Conservation (phyloP, 2,113 vertebrate species). For the Ancistrus triradiatus region DNA sequence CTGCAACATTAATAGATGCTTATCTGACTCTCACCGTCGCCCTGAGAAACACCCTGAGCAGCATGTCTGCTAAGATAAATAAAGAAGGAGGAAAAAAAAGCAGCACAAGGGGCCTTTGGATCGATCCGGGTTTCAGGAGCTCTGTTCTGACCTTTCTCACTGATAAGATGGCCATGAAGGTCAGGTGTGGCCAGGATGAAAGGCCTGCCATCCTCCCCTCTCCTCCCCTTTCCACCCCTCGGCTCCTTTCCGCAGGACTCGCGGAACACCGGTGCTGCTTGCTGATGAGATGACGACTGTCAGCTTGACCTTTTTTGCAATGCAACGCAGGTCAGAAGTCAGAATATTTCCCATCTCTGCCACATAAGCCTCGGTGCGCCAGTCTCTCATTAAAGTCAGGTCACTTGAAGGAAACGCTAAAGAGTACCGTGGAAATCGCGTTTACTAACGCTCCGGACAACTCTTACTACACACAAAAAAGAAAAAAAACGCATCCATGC, state of each 20-base stretch:
- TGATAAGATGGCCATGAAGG: constrained; percentile 72
- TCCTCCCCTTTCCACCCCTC: constrained; percentile 19
- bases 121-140: constrained; percentile 70
- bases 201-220: constrained; percentile 15
- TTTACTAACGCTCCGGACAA: constrained; percentile 32
- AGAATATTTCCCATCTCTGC: constrained; percentile 50
- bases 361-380: constrained; percentile 52
- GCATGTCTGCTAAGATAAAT: constrained; percentile 73
- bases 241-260: constrained; percentile 46
- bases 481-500: not conserved
- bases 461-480: constrained; percentile 20
- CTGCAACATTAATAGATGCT: constrained; percentile 75
- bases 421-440: constrained; percentile 60
- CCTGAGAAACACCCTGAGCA: constrained; percentile 70
- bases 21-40: constrained; percentile 68
- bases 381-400: constrained; percentile 63
- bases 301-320: constrained; percentile 76
- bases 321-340: constrained; percentile 68
- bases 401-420: constrained; percentile 59
- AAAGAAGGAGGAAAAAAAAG: constrained; percentile 49
- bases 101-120: constrained; percentile 57
- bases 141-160: constrained; percentile 66
- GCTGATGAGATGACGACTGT: constrained; percentile 67
- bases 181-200: constrained; percentile 46
- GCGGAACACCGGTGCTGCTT: constrained; percentile 52